These are phyloP conservation scores for Nycticorax nycticorax DNA, from an alignment of 2,113 vertebrate species.

Conservation along the genomic window DNA sequence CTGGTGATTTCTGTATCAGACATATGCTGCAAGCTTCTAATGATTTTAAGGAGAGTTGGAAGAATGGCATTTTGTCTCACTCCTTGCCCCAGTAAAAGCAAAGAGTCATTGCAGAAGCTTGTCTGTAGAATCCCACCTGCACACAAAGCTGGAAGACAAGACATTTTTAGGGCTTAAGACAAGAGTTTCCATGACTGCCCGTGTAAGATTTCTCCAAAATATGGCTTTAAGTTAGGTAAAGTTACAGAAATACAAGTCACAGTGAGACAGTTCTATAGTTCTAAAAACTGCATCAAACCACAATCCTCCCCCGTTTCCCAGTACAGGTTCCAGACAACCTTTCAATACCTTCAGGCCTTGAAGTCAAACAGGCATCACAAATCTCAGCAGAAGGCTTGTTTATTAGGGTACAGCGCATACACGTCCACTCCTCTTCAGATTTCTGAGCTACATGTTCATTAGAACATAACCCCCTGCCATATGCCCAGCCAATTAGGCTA, in stretches of 20 bases:
- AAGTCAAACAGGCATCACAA: conserved; percentile 88
- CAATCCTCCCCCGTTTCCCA: neutral
- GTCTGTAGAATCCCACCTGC: neutral
- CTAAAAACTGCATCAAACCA: neutral
- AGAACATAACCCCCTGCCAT: conserved; percentile 24
- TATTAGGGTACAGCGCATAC: conserved; percentile 85
- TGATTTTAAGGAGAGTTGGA: neutral
- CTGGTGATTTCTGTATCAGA: neutral
- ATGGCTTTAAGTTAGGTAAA: neutral
- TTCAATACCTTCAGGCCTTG: conserved; percentile 82
- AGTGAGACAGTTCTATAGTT: neutral
- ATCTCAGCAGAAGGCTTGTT: conserved; percentile 79
- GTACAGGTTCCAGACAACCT: neutral
- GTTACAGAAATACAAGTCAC: neutral
- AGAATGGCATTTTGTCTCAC: neutral
- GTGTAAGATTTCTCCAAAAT: neutral
- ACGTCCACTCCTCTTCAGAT: conserved; percentile 88
- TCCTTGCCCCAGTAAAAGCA: neutral
- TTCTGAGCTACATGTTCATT: conserved; percentile 73
- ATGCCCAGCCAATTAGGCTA: conserved; percentile 75
- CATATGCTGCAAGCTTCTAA: neutral
- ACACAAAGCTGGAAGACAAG: neutral
- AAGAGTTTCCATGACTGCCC: neutral
- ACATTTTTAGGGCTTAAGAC: neutral
- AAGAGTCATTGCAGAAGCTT: neutral